Conservation (phyloP, 2,797 vertebrate genomes). For the Platyrinchus mystaceus region DNA sequence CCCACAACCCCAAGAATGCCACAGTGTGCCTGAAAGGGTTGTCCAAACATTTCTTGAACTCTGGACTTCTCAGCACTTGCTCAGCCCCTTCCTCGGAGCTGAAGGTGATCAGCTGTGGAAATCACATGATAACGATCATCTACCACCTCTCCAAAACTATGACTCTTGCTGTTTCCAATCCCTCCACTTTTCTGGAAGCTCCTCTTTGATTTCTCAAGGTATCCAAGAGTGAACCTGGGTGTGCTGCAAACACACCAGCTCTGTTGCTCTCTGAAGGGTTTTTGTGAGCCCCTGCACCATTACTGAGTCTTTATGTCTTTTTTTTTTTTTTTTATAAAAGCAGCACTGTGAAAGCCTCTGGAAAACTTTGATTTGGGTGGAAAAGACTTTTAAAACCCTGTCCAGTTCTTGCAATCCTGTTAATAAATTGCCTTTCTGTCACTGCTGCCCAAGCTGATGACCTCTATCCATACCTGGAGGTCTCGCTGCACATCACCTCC, state of each 20-base stretch:
- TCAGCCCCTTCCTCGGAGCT: neutral
- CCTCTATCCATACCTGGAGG: neutral
- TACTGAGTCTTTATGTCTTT: neutral
- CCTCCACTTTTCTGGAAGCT: neutral
- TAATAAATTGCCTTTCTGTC: neutral
- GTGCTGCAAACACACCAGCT: neutral
- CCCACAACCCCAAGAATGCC: neutral
- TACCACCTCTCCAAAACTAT: neutral
- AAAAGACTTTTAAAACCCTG: neutral
- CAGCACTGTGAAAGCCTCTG: neutral
- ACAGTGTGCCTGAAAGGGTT: fast-evolving
- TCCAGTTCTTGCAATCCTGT: neutral
- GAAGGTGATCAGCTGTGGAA: neutral
- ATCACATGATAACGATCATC: fast-evolving
- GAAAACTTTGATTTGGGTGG: neutral
- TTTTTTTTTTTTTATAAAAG: neutral
- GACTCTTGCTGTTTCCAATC: neutral
- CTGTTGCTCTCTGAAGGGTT: neutral
- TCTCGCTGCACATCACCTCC: neutral
- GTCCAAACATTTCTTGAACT: neutral
- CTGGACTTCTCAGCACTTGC: neutral
- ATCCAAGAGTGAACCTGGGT: neutral
- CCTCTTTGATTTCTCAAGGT: neutral
- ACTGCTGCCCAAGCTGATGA: neutral
- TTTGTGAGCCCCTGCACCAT: neutral